These are phyloP conservation scores for Rotaria sp. DNA, from an alignment of 2,888 invertebrate species.

Conservation along the genomic window DNA sequence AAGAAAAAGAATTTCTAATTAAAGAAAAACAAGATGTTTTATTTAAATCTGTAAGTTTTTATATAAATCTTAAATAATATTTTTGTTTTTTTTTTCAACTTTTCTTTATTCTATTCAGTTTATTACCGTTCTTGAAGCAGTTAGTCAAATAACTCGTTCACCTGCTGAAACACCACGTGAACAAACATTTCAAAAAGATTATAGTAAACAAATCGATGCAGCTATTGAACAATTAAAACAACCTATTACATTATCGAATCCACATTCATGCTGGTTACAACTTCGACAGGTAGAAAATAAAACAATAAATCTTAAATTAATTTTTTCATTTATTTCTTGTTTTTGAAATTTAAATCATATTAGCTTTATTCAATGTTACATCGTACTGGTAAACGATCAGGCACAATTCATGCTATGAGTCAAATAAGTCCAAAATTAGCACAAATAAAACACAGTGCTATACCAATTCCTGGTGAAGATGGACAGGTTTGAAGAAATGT, in stretches of 20 bases:
- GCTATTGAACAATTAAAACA: slow-evolving; percentile 70
- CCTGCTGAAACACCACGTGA: slow-evolving; percentile 86
- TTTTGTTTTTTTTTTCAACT: neutral
- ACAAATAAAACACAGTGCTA: slow-evolving; percentile 68
- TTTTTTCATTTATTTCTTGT: neutral
- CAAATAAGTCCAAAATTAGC: slow-evolving; percentile 67
- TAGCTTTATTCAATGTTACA: slow-evolving; percentile 60
- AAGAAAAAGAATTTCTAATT: slow-evolving; percentile 38
- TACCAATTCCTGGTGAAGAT: slow-evolving; percentile 78
- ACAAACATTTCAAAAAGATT: slow-evolving; percentile 70
- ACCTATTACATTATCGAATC: slow-evolving; percentile 54
- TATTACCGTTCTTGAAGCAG: slow-evolving; percentile 67
- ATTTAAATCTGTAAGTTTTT: slow-evolving; percentile 52
- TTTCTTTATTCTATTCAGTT: neutral
- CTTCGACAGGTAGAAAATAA: slow-evolving; percentile 68
- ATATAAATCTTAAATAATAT: slow-evolving; percentile 66
- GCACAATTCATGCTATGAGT: slow-evolving; percentile 52
- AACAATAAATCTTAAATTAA: neutral
- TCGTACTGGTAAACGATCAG: slow-evolving; percentile 62
- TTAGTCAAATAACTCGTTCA: slow-evolving; percentile 61
- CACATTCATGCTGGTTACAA: slow-evolving; percentile 71
- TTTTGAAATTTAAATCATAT: slow-evolving; percentile 59
- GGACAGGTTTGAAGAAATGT: slow-evolving; percentile 43
- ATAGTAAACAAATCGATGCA: slow-evolving; percentile 63
- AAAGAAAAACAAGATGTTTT: slow-evolving; percentile 40